phyloP scores from a whole-genome alignment of 2,113 vertebrate species.

The Rhabdomys dilectus region DNA sequence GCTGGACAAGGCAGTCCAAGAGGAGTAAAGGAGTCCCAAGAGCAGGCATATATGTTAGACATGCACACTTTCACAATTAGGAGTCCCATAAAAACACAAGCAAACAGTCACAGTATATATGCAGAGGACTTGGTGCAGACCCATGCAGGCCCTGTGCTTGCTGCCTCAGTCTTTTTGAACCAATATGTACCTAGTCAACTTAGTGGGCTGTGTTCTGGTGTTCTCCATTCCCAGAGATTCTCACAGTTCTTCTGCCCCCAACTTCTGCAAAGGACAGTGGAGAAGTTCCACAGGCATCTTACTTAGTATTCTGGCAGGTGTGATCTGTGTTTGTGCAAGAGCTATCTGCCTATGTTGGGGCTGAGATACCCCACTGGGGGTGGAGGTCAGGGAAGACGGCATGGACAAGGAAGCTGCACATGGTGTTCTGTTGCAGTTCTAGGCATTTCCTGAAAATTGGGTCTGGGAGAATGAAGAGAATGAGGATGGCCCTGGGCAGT shows the following conservation, averaged over 20 bases:
- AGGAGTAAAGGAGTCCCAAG: too few relatives aligned
- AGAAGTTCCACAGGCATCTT: background rate
- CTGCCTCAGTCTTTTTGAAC: background rate
- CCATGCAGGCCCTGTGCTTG: background rate
- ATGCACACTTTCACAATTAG: too few relatives aligned
- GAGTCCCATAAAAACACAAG: background rate
- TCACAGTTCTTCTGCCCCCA: background rate
- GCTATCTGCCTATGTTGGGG: rapidly evolving
- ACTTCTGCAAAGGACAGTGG: background rate
- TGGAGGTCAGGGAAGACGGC: too few relatives aligned
- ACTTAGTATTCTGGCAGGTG: background rate
- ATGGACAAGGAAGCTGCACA: background rate
- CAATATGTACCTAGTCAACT: background rate
- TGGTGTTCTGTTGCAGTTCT: background rate
- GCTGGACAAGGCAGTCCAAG: too few relatives aligned
- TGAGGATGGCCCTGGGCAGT: background rate
- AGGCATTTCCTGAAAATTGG: background rate
- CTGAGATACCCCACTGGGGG: background rate
- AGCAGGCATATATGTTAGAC: too few relatives aligned
- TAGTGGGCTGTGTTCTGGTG: background rate
- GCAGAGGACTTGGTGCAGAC: background rate
- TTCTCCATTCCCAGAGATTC: background rate
- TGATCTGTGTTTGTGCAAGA: background rate
- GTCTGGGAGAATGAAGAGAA: background rate
- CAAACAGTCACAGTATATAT: background rate